Evolutionary conservation across 2,888 invertebrate genomes (phyloP), one percentile per base, ranked within the genome.

Genomic region (Megaustenia siamemsis): DNA sequence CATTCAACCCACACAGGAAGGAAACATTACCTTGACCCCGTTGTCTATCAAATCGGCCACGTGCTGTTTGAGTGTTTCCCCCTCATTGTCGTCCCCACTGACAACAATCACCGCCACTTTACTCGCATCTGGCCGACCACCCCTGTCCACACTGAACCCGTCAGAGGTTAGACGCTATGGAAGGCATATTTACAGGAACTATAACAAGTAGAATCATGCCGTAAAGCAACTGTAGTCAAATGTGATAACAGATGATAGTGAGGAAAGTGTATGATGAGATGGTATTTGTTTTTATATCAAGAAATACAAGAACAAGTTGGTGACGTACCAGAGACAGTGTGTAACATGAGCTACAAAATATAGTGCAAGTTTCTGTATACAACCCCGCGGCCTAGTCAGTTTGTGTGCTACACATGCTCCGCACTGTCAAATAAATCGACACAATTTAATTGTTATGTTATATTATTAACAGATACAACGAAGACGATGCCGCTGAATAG

Each of bases 61-160:
- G 18, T 32, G 18, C 0, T 24, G 10, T 12, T 35, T 35, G 15
- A 73, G 73, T 1, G 15, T 18, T 4, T 15, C 49, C 32, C 1
- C 60, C 10, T 60, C 56, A 21, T 38, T n/a, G 38, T 38, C 15
- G 43, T 71, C 56, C 1, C 40, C 45, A n/a, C n/a, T 60, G 38
- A 60, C 8, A 1, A 82, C 60, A 32, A 82, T 49, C 10, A 82
- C 82, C 1, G 82, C 82, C 28, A 82, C 82, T 12, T 75, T 56
- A 15, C 68, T 40, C 21, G 80, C 75, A 10, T 49, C 38, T n/a
- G 53, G n/a, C 21, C 86, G 32, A 28, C 75, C 86, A 4, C 87
- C 87, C 49, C 60, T 81, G 15, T 35, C 49, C 6, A n/a, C 18
- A 12, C 53, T 63, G 86, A 68, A 87, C 35, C 35, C 86, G 1